These are phyloP conservation scores for Pammene fasciana DNA, from an alignment of 2,888 invertebrate genomes.

Conservation along the genomic window DNA sequence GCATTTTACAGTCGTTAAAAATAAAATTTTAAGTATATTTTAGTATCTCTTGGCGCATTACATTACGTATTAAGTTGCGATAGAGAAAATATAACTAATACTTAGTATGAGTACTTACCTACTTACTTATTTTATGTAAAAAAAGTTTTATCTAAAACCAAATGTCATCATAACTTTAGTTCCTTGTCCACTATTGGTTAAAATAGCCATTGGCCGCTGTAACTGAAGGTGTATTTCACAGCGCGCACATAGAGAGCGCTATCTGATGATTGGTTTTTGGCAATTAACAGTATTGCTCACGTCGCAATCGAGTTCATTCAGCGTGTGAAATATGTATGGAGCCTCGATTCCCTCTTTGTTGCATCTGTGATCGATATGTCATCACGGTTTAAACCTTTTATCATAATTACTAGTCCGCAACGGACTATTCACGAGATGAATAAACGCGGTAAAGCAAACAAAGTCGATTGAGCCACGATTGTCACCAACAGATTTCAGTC, in stretches of 20 bases:
- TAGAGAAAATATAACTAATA: not conserved
- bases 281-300: slow-evolving; percentile 83
- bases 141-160: not conserved
- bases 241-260: slow-evolving; percentile 74
- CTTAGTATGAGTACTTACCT: not conserved
- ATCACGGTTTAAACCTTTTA: slow-evolving; percentile 44
- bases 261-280: slow-evolving; percentile 84
- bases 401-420: slow-evolving; percentile 29
- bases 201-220: slow-evolving; percentile 63
- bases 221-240: slow-evolving; percentile 80
- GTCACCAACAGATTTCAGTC: not conserved
- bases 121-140: not conserved
- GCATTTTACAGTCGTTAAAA: slow-evolving; percentile 16
- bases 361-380: slow-evolving; percentile 53
- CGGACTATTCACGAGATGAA: slow-evolving; percentile 23
- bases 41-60: not conserved
- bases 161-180: slow-evolving; percentile 2
- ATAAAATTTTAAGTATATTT: not conserved
- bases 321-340: slow-evolving; percentile 82
- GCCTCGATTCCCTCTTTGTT: slow-evolving; percentile 76
- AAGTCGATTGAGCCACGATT: not conserved
- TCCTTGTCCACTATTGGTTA: slow-evolving; percentile 23
- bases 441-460: not conserved
- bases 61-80: not conserved
- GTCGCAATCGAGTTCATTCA: slow-evolving; percentile 80